Conservation (phyloP, 2,797 vertebrate species). For the Pelodytes ibericus region DNA sequence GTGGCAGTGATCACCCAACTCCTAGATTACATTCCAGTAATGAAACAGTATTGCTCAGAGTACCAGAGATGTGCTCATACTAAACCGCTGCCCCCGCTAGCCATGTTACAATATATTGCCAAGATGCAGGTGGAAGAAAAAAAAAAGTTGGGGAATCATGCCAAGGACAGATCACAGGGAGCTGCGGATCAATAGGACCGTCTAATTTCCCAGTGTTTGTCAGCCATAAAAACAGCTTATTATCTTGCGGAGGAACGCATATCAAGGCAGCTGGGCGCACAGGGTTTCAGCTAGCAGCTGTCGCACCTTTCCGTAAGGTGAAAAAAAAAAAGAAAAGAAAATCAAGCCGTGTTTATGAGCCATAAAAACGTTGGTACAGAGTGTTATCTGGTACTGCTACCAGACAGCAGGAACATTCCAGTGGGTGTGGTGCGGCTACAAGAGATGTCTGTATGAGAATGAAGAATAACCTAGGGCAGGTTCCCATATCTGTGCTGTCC, state of each 20-base stretch:
- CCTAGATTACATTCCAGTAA: no score
- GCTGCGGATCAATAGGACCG: neutral
- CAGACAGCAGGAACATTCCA: constrained; percentile 2
- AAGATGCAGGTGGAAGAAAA: neutral
- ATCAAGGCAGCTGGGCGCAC: constrained; percentile 8
- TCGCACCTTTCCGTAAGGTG: neutral
- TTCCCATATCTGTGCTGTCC: neutral
- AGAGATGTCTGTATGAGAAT: constrained; percentile 3
- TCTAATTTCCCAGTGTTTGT: constrained; percentile 4
- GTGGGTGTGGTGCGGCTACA: constrained; percentile 3
- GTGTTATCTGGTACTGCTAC: constrained; percentile 2
- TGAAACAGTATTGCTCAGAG: no score
- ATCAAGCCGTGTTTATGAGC: neutral
- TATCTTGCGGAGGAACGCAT: neutral
- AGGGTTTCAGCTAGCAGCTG: neutral
- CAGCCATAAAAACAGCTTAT: neutral
- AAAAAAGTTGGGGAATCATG: neutral
- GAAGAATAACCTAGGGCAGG: constrained; percentile 26
- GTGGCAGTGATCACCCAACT: no score
- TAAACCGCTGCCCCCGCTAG: no score
- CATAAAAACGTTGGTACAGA: neutral
- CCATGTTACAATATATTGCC: no score
- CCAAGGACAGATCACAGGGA: neutral
- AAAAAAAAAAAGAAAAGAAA: neutral
- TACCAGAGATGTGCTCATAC: no score